These are phyloP conservation scores for Aix galericulata DNA, from an alignment of 2,113 vertebrate genomes.

Conservation along the genomic window DNA sequence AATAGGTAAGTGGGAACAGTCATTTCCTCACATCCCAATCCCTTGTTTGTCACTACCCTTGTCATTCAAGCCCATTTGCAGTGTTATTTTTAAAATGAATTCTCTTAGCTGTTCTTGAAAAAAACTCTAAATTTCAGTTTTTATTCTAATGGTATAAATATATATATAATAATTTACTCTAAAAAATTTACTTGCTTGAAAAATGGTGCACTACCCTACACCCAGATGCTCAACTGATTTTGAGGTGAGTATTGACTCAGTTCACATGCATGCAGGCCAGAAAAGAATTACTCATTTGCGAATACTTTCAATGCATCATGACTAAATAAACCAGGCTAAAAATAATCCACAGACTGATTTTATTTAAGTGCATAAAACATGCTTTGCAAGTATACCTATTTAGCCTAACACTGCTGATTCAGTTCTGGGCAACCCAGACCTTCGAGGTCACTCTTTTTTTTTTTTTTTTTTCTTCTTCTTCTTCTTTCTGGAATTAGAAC, in stretches of 20 bases:
- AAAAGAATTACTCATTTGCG: not conserved
- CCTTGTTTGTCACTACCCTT: not conserved
- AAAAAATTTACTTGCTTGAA: not conserved
- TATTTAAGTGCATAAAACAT: not conserved
- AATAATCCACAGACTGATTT: not conserved
- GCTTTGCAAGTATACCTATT: not conserved
- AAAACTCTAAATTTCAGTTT: not conserved
- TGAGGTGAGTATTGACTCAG: not conserved
- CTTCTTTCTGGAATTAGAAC: not conserved
- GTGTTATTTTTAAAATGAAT: not conserved
- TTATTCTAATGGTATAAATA: not conserved
- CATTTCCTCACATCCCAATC: not conserved
- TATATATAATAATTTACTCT: not conserved
- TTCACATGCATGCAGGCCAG: not conserved
- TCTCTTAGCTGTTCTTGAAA: not conserved
- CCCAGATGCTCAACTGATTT: not conserved
- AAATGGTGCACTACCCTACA: fast-evolving
- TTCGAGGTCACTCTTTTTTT: not conserved
- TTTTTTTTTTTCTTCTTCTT: not conserved
- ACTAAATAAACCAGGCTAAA: not conserved
- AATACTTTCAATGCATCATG: not conserved
- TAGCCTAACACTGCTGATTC: not conserved
- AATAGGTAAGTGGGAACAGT: slow-evolving; percentile 52
- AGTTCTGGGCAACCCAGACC: not conserved
- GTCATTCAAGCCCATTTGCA: not conserved